A percentile compares a stretch with the other conserved stretches of the same genome.
These are phyloP conservation scores for Magallana ariakensis DNA, from an alignment of 1,140 invertebrate species.

Conservation along the genomic window DNA sequence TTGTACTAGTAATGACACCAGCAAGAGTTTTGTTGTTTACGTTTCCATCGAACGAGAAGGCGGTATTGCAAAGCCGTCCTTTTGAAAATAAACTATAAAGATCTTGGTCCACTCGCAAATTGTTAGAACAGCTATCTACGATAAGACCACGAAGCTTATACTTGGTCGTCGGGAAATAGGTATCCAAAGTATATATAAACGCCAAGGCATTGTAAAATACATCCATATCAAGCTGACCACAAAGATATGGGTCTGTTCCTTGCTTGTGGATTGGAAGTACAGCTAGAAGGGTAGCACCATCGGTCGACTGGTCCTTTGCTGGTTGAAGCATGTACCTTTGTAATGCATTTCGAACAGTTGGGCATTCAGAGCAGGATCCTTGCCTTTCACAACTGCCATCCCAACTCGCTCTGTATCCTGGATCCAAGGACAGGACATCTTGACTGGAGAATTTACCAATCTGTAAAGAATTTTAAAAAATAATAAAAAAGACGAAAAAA, in stretches of 20 bases:
- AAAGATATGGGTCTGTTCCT: conserved; percentile 68
- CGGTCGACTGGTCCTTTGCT: neutral
- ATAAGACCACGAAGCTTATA: conserved; percentile 69
- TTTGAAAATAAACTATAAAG: conserved; percentile 77
- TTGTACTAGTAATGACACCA: conserved; percentile 72
- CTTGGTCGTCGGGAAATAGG: conserved; percentile 17
- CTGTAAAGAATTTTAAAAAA: conserved; percentile 52
- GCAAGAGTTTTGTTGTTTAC: conserved; percentile 65
- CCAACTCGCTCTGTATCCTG: conserved; percentile 62
- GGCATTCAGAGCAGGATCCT: conserved; percentile 74
- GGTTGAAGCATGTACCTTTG: conserved; percentile 61
- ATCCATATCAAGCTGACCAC: conserved; percentile 69
- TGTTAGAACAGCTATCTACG: conserved; percentile 75
- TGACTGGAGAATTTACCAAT: conserved; percentile 67
- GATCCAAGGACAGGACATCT: conserved; percentile 46
- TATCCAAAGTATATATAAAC: conserved; percentile 68
- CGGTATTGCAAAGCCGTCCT: conserved; percentile 70
- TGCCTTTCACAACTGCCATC: conserved; percentile 70
- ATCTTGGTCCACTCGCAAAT: conserved; percentile 71
- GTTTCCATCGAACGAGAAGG: conserved; percentile 49
- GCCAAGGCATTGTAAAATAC: conserved; percentile 67
- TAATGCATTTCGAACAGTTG: conserved; percentile 64
- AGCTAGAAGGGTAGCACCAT: conserved; percentile 65
- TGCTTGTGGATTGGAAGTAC: conserved; percentile 69
- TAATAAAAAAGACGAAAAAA: too few relatives aligned